Evolutionary conservation across 1,140 invertebrate genomes (phyloP).

Genomic region (Brachionus paranguensis): DNA sequence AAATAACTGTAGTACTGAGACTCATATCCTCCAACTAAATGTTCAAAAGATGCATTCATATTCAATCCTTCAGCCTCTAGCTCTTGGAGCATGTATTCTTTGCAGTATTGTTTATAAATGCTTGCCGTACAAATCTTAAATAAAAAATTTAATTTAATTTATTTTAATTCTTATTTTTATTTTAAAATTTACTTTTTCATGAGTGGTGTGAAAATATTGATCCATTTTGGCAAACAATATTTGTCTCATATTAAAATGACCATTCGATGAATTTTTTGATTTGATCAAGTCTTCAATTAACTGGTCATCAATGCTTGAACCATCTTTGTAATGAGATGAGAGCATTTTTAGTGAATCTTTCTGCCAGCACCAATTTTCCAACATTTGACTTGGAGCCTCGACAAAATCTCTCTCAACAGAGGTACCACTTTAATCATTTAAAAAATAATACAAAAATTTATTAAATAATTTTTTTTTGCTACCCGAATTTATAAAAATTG

Average conservation of each 20-base stretch:
- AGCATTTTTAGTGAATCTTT: constrained; percentile 56
- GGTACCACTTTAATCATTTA: constrained; percentile 50
- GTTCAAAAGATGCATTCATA: constrained; percentile 59
- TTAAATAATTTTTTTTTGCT: not conserved
- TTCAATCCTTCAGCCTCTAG: constrained; percentile 56
- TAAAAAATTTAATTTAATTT: not conserved
- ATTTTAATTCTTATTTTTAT: not conserved
- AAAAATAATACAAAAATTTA: not conserved
- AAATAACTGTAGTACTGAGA: constrained; percentile 62
- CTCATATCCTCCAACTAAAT: constrained; percentile 60
- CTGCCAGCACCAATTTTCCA: constrained; percentile 62
- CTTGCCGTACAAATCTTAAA: constrained; percentile 52
- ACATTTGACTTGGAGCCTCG: constrained; percentile 61
- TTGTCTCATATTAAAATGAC: constrained; percentile 55
- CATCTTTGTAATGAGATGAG: constrained; percentile 58
- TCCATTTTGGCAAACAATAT: constrained; percentile 29
- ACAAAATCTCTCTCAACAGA: constrained; percentile 60
- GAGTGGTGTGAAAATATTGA: constrained; percentile 4
- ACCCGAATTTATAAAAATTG: constrained; percentile 56
- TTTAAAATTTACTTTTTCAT: not conserved
- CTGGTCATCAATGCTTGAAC: constrained; percentile 55
- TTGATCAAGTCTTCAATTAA: constrained; percentile 55
- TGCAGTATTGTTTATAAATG: constrained; percentile 51
- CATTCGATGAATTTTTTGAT: constrained; percentile 58
- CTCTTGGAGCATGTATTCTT: constrained; percentile 55